Evolutionary conservation across 2,888 invertebrate genomes (phyloP).

Genomic region (Phymatocera aterrima): DNA sequence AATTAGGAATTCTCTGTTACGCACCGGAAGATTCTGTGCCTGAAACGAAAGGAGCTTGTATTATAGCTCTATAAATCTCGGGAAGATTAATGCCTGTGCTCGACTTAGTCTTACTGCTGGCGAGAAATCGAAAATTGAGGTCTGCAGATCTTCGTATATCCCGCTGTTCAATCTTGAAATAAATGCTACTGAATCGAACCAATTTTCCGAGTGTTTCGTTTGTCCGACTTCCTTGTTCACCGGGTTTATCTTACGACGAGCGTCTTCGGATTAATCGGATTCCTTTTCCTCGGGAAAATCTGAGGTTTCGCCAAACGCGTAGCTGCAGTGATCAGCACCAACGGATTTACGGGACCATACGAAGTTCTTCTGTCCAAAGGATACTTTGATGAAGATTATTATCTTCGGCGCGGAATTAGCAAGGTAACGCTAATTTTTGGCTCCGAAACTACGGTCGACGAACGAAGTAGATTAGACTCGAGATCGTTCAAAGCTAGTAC

Average conservation of each 20-base stretch:
- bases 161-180: background rate
- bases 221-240: background rate
- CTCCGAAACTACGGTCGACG: background rate
- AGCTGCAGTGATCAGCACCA: background rate
- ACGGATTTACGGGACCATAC: background rate
- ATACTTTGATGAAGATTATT: background rate
- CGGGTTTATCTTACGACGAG: background rate
- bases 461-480: no score
- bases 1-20: background rate
- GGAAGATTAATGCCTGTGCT: background rate
- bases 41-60: background rate
- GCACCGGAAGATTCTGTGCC: background rate
- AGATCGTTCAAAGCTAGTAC: no score
- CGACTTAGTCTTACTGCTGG: background rate
- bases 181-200: background rate
- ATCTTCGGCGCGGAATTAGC: background rate
- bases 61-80: background rate
- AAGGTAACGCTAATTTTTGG: background rate
- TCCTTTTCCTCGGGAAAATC: background rate
- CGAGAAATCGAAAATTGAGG: background rate
- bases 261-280: background rate
- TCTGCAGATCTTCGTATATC: background rate
- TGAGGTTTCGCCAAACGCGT: background rate
- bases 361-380: background rate
- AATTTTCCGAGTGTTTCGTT: constrained; percentile 16